phyloP scores from a whole-genome alignment of 2,797 vertebrate genomes.

The Aldrovandia affinis region DNA sequence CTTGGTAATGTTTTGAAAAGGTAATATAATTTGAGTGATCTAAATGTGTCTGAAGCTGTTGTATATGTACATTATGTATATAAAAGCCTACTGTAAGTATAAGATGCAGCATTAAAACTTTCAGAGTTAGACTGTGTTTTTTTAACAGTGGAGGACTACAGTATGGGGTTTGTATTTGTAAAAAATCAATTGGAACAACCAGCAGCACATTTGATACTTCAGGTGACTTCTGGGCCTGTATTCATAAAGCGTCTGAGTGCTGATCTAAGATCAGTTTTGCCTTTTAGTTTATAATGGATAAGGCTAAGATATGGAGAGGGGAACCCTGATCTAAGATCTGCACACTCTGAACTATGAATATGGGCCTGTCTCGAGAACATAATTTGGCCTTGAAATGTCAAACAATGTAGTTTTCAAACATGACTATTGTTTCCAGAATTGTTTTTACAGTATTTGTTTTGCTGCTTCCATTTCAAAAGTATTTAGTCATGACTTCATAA shows the following conservation, averaged over 20 bases:
- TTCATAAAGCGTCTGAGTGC: too few species aligned
- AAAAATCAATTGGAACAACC: too few species aligned
- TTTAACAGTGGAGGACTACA: background rate
- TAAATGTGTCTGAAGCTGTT: constrained; percentile 44
- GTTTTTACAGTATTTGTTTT: background rate
- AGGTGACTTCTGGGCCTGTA: too few species aligned
- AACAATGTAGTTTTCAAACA: constrained; percentile 4
- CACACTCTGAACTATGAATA: too few species aligned
- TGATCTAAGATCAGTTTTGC: too few species aligned
- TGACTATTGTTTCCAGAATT: background rate
- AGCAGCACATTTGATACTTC: too few species aligned
- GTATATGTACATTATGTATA: constrained; percentile 67
- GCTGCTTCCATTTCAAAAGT: background rate
- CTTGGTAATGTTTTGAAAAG: constrained; percentile 33
- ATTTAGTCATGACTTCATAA: background rate
- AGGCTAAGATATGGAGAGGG: too few species aligned
- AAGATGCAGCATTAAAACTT: constrained; percentile 64
- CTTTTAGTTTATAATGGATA: too few species aligned
- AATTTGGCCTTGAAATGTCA: background rate
- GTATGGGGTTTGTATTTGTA: background rate
- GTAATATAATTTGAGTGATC: constrained; percentile 35
- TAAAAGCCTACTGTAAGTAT: constrained; percentile 59
- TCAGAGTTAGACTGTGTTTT: background rate
- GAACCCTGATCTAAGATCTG: too few species aligned
- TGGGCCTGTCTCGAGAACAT: background rate